phyloP scores from a whole-genome alignment of 2,888 invertebrate genomes.

The Brenthis ino region DNA sequence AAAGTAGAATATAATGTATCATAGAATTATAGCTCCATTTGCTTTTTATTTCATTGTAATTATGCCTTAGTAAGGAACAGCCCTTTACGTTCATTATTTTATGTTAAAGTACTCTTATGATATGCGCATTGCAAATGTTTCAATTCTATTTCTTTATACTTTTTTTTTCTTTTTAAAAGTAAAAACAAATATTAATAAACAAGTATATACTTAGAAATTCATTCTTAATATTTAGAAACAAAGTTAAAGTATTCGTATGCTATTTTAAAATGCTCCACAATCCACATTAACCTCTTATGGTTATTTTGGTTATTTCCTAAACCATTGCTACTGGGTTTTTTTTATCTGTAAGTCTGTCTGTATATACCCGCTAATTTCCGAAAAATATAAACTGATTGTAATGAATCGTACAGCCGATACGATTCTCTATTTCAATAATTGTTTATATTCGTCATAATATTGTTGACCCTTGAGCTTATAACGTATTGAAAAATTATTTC shows the following conservation, averaged over 20 bases:
- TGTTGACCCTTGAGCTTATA: no score
- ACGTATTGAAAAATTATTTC: no score
- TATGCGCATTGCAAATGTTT: constrained; percentile 12
- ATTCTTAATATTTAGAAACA: neutral
- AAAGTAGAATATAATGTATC: neutral
- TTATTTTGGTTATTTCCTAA: no score
- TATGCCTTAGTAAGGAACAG: neutral
- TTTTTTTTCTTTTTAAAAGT: neutral
- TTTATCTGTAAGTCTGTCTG: neutral
- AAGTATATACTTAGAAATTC: no score
- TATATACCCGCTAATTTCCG: neutral
- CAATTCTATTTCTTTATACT: constrained; percentile 8
- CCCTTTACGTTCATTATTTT: neutral
- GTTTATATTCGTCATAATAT: no score
- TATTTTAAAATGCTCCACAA: neutral
- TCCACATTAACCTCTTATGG: no score
- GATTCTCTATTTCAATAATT: no score
- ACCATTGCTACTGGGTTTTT: neutral
- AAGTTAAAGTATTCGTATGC: no score
- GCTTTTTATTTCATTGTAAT: constrained; percentile 18
- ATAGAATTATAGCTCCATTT: constrained; percentile 5
- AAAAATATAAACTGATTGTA: no score
- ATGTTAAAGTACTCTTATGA: constrained; percentile 8
- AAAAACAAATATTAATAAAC: no score
- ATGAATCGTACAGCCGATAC: no score